These are phyloP conservation scores for Tolypeutes matacus DNA, from an alignment of 2,797 vertebrate species.

Conservation along the genomic window DNA sequence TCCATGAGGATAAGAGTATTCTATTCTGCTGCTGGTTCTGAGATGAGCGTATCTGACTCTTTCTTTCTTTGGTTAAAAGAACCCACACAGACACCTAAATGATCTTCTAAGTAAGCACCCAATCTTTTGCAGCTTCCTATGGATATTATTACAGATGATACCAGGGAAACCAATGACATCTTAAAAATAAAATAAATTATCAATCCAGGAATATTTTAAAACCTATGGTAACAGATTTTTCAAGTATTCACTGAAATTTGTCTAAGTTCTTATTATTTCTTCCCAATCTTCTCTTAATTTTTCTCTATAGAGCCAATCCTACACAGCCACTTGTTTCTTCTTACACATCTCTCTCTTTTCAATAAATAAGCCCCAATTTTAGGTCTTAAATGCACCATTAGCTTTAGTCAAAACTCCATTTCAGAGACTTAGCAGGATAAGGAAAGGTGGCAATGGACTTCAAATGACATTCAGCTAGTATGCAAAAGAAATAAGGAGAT, in stretches of 20 bases:
- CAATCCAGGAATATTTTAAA: neutral
- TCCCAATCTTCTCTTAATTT: neutral
- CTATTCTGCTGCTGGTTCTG: neutral
- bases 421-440: neutral
- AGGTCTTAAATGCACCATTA: neutral
- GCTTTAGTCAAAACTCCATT: neutral
- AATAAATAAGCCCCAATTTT: neutral
- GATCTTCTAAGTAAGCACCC: neutral
- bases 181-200: neutral
- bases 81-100: neutral
- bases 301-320: neutral
- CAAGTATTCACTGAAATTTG: neutral
- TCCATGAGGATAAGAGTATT: neutral
- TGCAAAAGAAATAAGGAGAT: neutral
- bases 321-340: neutral
- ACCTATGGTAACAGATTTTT: neutral
- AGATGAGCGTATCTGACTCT: neutral
- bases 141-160: neutral
- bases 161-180: neutral
- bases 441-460: neutral
- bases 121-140: neutral
- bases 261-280: neutral
- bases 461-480: neutral
- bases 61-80: neutral
- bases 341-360: neutral